Evolutionary conservation across 2,888 invertebrate genomes (phyloP).

Genomic region (Lepidonotus clava): DNA sequence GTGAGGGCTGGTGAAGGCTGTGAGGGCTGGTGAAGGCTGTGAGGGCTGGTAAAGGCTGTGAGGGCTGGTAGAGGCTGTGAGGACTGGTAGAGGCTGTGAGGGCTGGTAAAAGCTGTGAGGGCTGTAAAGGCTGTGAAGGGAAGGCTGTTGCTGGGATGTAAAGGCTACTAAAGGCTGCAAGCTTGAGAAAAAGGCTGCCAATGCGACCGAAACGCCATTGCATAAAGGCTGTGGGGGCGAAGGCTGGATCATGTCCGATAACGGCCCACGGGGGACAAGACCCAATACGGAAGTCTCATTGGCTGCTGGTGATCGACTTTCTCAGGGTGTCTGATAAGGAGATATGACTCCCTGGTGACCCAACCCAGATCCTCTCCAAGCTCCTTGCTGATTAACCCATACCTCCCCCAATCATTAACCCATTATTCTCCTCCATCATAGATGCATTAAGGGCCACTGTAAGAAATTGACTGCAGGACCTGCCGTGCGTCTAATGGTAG

Average conservation of each 20-base stretch:
- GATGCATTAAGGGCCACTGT: too few relatives aligned
- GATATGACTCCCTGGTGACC: not conserved
- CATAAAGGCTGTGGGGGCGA: not conserved
- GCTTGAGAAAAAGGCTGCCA: not conserved
- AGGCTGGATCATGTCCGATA: not conserved
- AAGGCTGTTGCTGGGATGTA: too few relatives aligned
- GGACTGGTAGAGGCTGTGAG: too few relatives aligned
- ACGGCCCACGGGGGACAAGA: not conserved
- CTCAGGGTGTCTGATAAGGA: not conserved
- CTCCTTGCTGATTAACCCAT: not conserved
- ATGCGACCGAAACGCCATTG: not conserved
- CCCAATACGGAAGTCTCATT: not conserved
- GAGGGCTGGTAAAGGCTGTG: too few relatives aligned
- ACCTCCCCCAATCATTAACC: not conserved
- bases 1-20: too few relatives aligned
- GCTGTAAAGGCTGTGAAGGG: too few relatives aligned
- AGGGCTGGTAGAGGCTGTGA: too few relatives aligned
- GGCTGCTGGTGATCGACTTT: not conserved
- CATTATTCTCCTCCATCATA: not conserved
- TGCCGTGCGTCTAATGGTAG: too few relatives aligned
- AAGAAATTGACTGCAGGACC: too few relatives aligned
- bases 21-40: too few relatives aligned
- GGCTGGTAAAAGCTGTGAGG: too few relatives aligned
- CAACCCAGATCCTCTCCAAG: not conserved
- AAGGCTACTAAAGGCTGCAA: not conserved